A percentile compares a stretch with the other conserved stretches of the same genome.
phyloP scores from a whole-genome alignment of 1,140 invertebrate species.

The Anoplolepis gracilipes region DNA sequence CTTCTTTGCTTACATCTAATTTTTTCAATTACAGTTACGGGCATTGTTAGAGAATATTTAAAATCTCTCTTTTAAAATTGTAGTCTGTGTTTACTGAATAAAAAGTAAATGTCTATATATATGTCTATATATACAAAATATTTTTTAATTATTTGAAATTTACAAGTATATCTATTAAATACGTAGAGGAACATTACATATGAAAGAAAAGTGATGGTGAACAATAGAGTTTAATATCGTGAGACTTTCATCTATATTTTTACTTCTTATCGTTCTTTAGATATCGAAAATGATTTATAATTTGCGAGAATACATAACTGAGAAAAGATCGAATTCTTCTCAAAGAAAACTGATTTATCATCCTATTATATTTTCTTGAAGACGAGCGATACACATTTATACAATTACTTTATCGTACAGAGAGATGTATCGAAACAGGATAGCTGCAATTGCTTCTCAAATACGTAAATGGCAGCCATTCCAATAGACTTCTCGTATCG shows the following conservation, averaged over 20 bases:
- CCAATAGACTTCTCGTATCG: conserved; percentile 39
- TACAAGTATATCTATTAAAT: background rate
- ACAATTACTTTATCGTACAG: conserved; percentile 11
- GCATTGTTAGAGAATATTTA: background rate
- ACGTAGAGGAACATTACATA: background rate
- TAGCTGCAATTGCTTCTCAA: conserved; percentile 21
- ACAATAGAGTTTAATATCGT: background rate
- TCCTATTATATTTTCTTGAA: background rate
- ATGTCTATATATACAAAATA: background rate
- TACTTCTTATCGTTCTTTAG: background rate
- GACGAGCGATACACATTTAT: background rate
- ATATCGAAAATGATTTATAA: background rate
- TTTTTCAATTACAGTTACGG: background rate
- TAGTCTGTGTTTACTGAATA: background rate
- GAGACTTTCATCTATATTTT: background rate
- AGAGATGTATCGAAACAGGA: conserved; percentile 1
- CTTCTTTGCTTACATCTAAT: background rate
- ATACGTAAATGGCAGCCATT: conserved; percentile 18
- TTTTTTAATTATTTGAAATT: background rate
- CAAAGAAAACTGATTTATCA: background rate
- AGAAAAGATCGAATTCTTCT: background rate
- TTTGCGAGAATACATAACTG: background rate
- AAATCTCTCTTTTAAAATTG: background rate
- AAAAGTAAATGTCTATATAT: background rate
- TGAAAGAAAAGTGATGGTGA: background rate